These are phyloP conservation scores for Podabrus alpinus DNA, from an alignment of 2,888 invertebrate species.

Conservation along the genomic window DNA sequence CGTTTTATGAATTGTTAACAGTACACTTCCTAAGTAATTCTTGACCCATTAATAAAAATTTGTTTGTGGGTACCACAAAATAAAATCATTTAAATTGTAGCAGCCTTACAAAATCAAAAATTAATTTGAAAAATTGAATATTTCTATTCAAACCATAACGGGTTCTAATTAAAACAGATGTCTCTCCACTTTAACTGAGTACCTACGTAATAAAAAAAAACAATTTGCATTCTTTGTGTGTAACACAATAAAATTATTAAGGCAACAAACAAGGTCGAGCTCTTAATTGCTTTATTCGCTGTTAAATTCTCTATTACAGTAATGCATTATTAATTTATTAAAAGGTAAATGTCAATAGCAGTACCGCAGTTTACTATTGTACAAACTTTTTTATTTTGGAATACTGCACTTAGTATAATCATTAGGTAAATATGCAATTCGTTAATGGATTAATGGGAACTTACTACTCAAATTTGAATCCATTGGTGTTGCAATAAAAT, in stretches of 20 bases:
- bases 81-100: background rate
- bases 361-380: background rate
- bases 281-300: constrained; percentile 19
- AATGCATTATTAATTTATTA: background rate
- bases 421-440: background rate
- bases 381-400: background rate
- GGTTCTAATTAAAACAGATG: background rate
- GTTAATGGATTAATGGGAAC: background rate
- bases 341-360: background rate
- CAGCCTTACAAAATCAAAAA: background rate
- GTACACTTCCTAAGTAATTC: background rate
- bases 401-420: too few relatives aligned
- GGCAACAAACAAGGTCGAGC: constrained; percentile 16
- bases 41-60: background rate
- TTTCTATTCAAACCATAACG: background rate
- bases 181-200: background rate
- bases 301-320: background rate
- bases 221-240: constrained; percentile 10
- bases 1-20: background rate
- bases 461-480: background rate
- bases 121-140: background rate
- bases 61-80: background rate
- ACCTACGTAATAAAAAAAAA: background rate
- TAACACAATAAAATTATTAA: constrained; percentile 13
- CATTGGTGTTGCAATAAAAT: background rate